Conservation (phyloP, 2,113 vertebrate genomes). For the Lontra canadensis region DNA sequence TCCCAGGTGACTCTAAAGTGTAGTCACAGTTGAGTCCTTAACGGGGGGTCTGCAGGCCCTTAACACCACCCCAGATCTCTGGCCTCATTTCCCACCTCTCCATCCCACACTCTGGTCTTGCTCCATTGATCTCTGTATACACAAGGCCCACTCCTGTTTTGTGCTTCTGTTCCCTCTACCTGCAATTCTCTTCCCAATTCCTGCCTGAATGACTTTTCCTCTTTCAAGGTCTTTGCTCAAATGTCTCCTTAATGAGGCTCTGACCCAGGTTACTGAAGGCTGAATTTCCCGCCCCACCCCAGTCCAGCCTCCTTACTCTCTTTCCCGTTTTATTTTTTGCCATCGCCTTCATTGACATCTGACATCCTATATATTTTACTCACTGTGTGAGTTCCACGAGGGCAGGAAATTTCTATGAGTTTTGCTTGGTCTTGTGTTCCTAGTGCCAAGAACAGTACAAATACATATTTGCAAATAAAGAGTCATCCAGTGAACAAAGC, state of each 20-base stretch:
- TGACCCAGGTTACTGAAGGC: neutral
- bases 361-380: neutral
- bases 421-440: neutral
- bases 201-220: neutral
- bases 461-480: neutral
- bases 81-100: fast-evolving
- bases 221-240: neutral
- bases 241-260: neutral
- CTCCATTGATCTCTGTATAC: neutral
- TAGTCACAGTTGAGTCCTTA: no score
- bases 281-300: fast-evolving
- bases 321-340: neutral
- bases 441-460: neutral
- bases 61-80: fast-evolving
- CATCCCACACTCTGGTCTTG: neutral
- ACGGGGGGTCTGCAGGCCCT: neutral
- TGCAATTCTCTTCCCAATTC: neutral
- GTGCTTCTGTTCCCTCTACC: neutral
- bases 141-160: fast-evolving
- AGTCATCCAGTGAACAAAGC: neutral
- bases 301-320: neutral
- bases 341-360: fast-evolving
- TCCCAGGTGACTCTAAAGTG: neutral
- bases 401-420: neutral
- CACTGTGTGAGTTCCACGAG: neutral